Evolutionary conservation across 92 coral and sea anemone genomes (phyloP).

Genomic region (Porites divaricata): DNA sequence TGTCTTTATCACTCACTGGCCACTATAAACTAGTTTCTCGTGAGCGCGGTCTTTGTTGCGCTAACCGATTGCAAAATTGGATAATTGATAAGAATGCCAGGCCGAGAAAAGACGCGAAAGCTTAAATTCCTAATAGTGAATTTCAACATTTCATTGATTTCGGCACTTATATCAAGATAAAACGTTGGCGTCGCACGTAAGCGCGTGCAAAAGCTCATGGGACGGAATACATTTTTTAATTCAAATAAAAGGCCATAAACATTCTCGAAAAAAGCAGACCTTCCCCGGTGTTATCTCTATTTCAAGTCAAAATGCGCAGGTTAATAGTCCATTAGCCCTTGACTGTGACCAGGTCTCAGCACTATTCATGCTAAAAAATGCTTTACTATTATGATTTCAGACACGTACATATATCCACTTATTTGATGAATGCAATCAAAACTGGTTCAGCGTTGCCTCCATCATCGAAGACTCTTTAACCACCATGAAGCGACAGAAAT

Average conservation of each 20-base stretch:
- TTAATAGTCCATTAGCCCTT: neutral
- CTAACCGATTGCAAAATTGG: constrained; percentile 15
- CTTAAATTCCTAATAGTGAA: constrained; percentile 9
- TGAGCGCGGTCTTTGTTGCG: too few relatives aligned
- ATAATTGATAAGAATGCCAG: constrained; percentile 15
- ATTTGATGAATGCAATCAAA: constrained; percentile 13
- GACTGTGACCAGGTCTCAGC: constrained; percentile 9
- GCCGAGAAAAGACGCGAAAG: constrained; percentile 17
- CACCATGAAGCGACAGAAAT: constrained; percentile 2
- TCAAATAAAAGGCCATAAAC: too few relatives aligned
- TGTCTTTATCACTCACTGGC: too few relatives aligned
- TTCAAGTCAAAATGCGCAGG: too few relatives aligned
- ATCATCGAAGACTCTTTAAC: neutral
- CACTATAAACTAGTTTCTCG: too few relatives aligned
- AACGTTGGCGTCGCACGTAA: too few relatives aligned
- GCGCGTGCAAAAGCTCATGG: constrained; percentile 7
- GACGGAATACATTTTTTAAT: neutral
- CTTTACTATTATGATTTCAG: constrained; percentile 33
- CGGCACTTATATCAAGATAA: constrained; percentile 5
- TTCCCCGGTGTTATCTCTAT: too few relatives aligned
- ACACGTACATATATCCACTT: constrained; percentile 29
- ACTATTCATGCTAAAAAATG: constrained; percentile 16
- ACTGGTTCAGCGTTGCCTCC: neutral
- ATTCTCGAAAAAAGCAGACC: neutral
- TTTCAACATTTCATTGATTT: constrained; percentile 14